phyloP scores from a whole-genome alignment of 1,140 invertebrate genomes.

The Bombus difficillimus region DNA sequence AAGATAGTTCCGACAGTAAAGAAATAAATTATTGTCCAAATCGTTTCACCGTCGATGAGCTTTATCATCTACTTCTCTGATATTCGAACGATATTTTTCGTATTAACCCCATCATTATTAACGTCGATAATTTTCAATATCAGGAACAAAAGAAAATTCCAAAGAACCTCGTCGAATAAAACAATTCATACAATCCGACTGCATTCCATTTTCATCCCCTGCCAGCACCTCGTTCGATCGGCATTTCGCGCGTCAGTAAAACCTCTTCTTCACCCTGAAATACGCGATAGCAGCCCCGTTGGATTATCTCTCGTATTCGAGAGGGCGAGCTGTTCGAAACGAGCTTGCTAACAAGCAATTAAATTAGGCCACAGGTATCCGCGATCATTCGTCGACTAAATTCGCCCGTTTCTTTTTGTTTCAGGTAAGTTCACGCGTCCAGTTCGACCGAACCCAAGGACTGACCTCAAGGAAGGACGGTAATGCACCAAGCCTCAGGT shows the following conservation, averaged over 20 bases:
- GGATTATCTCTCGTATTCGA: not conserved
- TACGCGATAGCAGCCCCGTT: not conserved
- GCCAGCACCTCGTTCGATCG: too few relatives aligned
- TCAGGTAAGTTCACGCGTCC: constrained; percentile 74
- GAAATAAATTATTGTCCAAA: not conserved
- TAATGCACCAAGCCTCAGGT: constrained; percentile 62
- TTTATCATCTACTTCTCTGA: too few relatives aligned
- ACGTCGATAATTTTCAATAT: not conserved
- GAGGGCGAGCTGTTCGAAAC: not conserved
- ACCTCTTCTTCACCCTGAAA: too few relatives aligned
- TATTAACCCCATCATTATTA: too few relatives aligned
- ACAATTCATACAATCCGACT: too few relatives aligned
- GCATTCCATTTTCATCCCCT: not conserved
- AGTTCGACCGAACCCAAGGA: constrained; percentile 16
- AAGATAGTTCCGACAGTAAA: not conserved
- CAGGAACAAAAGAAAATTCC: not conserved
- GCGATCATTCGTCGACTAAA: constrained; percentile 57
- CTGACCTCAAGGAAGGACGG: constrained; percentile 67
- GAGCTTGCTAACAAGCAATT: constrained; percentile 72
- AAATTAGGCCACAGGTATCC: constrained; percentile 67
- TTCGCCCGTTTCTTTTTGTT: constrained; percentile 66
- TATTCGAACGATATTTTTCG: too few relatives aligned
- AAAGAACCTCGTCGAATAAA: not conserved
- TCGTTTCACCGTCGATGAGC: not conserved
- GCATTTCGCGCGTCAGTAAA: not conserved